Percentiles rank a stretch among this genome's conserved stretches.
Conservation (phyloP, 2,113 vertebrate species). For the Capreolus pygargus region DNA sequence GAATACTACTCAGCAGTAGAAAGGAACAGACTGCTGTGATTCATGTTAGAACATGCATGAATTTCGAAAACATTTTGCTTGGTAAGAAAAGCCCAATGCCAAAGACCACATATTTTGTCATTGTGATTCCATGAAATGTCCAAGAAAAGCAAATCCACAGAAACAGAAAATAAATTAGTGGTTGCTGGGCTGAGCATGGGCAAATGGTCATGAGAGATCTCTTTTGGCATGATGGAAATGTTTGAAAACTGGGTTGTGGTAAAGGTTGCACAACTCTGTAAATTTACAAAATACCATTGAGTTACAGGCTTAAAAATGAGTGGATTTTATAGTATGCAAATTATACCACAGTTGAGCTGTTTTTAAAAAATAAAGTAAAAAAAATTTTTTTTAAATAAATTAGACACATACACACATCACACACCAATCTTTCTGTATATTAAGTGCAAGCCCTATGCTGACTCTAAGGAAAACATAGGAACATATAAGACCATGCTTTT, state of each 20-base stretch:
- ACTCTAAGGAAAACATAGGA: not conserved
- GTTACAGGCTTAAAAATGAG: not conserved
- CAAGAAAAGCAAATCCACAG: not conserved
- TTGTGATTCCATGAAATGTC: not conserved
- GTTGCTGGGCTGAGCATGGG: not conserved
- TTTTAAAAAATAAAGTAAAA: not conserved
- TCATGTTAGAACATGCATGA: not conserved
- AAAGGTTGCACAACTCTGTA: not conserved
- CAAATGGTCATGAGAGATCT: not conserved
- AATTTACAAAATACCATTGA: not conserved
- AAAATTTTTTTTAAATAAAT: too few species aligned
- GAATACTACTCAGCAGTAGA: slow-evolving; percentile 22
- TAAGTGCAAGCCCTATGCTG: not conserved
- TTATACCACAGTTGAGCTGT: not conserved
- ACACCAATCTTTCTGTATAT: not conserved
- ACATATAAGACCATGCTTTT: not conserved
- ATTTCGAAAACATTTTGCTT: slow-evolving; percentile 19
- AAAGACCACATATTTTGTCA: not conserved
- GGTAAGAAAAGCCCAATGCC: not conserved
- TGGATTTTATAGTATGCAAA: not conserved
- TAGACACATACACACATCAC: not conserved
- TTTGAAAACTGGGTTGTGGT: not conserved
- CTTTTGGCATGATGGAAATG: not conserved
- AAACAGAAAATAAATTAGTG: slow-evolving; percentile 21
- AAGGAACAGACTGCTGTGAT: not conserved